Evolutionary conservation across 37 sponge, comb jelly and placozoan genomes (phyloP).

Genomic region (Agelas oroides): DNA sequence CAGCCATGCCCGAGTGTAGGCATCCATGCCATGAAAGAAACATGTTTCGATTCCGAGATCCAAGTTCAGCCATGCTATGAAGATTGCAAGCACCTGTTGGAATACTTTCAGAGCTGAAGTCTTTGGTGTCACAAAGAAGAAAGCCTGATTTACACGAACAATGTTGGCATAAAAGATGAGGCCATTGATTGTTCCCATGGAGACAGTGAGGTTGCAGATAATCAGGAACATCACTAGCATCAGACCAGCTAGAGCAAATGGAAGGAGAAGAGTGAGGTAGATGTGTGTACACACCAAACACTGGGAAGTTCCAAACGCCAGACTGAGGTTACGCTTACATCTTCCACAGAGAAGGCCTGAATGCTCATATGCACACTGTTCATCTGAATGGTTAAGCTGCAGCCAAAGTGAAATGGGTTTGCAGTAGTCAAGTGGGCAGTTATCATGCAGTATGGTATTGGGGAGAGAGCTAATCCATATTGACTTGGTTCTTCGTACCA

Average conservation of each 20-base stretch:
- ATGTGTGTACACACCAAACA: not conserved
- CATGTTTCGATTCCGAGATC: slow-evolving; percentile 44
- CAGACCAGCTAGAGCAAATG: too few relatives aligned
- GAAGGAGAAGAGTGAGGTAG: not conserved
- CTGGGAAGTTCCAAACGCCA: not conserved
- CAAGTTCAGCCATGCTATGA: slow-evolving; percentile 40
- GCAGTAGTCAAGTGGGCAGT: not conserved
- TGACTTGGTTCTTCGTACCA: too few relatives aligned
- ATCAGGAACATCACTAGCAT: too few relatives aligned
- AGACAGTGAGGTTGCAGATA: too few relatives aligned
- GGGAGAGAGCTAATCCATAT: too few relatives aligned
- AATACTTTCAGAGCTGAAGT: too few relatives aligned
- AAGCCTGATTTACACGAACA: not conserved
- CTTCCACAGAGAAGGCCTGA: too few relatives aligned
- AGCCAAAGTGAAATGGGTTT: not conserved
- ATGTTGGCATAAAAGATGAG: too few relatives aligned
- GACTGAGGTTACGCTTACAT: not conserved
- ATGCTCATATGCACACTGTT: not conserved
- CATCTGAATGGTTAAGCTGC: not conserved
- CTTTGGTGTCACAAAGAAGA: not conserved
- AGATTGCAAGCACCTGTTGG: not conserved
- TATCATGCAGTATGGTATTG: not conserved
- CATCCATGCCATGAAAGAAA: slow-evolving; percentile 20
- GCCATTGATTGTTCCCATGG: too few relatives aligned
- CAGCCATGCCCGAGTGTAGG: slow-evolving; percentile 36